Conservation (phyloP, 2,888 invertebrate species). For the Luperina testacea region DNA sequence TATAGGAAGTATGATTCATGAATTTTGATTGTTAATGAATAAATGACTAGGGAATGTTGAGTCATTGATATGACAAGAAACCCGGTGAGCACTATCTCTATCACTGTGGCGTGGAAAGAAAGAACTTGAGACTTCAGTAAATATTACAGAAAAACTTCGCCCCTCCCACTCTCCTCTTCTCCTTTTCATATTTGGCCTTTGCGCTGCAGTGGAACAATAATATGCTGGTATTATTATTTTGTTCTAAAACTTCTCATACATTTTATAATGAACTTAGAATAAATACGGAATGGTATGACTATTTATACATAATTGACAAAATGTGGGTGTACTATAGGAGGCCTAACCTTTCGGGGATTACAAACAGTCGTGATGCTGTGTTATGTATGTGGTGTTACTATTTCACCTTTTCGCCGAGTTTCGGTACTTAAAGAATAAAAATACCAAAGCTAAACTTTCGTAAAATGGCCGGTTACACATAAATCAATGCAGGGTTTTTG, state of each 20-base stretch:
- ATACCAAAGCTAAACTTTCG: conserved; percentile 4
- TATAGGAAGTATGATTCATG: conserved; percentile 43
- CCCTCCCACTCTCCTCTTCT: not conserved
- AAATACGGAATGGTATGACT: not conserved
- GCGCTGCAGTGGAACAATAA: not conserved
- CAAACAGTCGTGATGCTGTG: not conserved
- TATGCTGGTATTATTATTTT: not conserved
- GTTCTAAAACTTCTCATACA: not conserved
- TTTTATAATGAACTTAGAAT: conserved; percentile 6
- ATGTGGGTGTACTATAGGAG: not conserved
- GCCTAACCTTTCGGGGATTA: not conserved
- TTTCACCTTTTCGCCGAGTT: not conserved
- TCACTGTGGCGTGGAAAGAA: conserved; percentile 9
- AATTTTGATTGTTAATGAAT: conserved; percentile 50
- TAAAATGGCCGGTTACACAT: conserved; percentile 31
- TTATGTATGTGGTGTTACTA: not conserved
- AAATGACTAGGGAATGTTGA: conserved; percentile 36
- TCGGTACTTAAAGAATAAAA: conserved; percentile 25
- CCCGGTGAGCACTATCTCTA: conserved; percentile 9
- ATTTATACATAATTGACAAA: not conserved
- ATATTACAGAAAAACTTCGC: conserved; percentile 2
- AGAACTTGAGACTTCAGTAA: conserved; percentile 17
- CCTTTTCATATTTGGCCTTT: not conserved
- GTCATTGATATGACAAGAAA: conserved; percentile 28
- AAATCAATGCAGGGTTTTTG: conserved; percentile 35